Evolutionary conservation across 2,797 vertebrate genomes (phyloP).

Genomic region (Xiphorhynchus erythropygius): DNA sequence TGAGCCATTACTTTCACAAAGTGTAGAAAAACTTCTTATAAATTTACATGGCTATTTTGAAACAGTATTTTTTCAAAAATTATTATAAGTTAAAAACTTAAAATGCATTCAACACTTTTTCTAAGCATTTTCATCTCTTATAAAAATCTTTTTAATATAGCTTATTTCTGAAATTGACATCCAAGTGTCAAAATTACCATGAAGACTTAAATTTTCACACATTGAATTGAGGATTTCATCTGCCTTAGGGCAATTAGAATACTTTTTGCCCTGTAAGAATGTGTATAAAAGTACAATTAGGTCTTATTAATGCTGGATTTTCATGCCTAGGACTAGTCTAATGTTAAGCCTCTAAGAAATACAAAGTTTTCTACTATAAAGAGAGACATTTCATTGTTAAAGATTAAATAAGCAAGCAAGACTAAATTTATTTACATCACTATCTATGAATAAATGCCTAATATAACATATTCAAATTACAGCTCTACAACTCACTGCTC

Average conservation of each 20-base stretch:
- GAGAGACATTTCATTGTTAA: not conserved
- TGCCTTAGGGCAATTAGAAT: not conserved
- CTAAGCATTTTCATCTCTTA: not conserved
- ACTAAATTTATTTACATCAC: not conserved
- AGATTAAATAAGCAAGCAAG: conserved; percentile 11
- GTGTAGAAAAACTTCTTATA: not conserved
- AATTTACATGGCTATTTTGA: not conserved
- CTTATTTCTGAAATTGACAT: conserved; percentile 9
- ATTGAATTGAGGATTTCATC: not conserved
- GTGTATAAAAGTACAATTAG: not conserved
- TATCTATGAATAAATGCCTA: not conserved
- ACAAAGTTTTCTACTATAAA: not conserved
- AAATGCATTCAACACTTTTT: not conserved
- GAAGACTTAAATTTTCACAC: conserved; percentile 23
- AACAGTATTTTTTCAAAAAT: not conserved
- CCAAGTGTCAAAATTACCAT: conserved; percentile 1
- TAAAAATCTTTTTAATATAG: not conserved
- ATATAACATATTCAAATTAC: not conserved
- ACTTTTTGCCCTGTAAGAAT: not conserved
- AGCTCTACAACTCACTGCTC: not conserved
- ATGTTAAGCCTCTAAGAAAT: not conserved
- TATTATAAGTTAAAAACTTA: not conserved
- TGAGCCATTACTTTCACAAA: not conserved
- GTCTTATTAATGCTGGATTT: not conserved
- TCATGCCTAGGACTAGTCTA: not conserved